These are phyloP conservation scores for Paradoxurus hermaphroditus DNA, from an alignment of 2,113 vertebrate genomes.

Conservation along the genomic window DNA sequence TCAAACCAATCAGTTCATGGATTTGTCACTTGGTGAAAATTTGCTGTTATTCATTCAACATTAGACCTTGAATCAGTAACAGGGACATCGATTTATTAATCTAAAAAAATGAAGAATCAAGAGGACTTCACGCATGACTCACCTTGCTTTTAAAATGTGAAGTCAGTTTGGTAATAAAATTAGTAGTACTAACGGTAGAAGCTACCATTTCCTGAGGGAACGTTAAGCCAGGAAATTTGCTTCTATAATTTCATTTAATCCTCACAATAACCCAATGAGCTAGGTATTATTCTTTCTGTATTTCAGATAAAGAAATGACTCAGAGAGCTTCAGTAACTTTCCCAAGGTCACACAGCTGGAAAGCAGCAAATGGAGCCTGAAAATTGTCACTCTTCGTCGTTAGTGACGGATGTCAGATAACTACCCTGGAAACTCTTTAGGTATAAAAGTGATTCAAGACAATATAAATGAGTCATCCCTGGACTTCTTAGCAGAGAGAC, in stretches of 20 bases:
- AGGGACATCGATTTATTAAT: background rate
- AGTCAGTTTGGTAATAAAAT: background rate
- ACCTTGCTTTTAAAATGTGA: background rate
- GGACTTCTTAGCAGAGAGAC: conserved; percentile 46
- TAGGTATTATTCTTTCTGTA: background rate
- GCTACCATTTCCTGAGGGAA: background rate
- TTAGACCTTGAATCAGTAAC: background rate
- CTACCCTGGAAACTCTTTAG: conserved; percentile 4
- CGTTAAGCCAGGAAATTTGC: background rate
- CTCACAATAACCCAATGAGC: background rate
- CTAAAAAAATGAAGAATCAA: background rate
- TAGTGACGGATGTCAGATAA: background rate
- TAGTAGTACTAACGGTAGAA: background rate
- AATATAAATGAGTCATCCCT: conserved; percentile 74
- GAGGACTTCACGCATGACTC: background rate
- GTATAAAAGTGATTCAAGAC: conserved; percentile 37
- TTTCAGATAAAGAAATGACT: background rate
- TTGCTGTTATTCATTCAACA: background rate
- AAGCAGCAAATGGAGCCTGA: background rate
- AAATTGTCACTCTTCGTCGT: conserved; percentile 4
- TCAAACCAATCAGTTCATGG: background rate
- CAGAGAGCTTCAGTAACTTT: conserved; percentile 41
- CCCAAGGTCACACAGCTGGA: conserved; percentile 58
- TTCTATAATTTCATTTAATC: background rate
- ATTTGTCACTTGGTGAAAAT: conserved; percentile 1